A percentile compares a stretch with the other conserved stretches of the same genome.
These are phyloP conservation scores for Trachelus iudaicus DNA, from an alignment of 2,888 invertebrate genomes.

Conservation along the genomic window DNA sequence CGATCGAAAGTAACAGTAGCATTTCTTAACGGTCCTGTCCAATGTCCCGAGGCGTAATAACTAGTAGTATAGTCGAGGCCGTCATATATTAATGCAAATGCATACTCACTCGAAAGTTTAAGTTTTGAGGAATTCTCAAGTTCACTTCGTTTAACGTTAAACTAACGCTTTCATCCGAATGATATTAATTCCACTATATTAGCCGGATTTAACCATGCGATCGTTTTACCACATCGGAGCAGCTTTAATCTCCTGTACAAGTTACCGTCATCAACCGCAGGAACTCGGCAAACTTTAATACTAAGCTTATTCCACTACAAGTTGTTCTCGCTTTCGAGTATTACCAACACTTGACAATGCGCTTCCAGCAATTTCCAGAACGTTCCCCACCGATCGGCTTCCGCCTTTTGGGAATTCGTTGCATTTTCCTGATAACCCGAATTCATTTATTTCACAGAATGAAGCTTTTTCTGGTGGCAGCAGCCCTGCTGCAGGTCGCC, in stretches of 20 bases:
- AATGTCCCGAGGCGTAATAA: background rate
- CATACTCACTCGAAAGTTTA: background rate
- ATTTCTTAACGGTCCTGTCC: background rate
- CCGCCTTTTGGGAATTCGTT: no score
- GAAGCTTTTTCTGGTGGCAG: conserved; percentile 53
- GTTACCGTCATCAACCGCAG: background rate
- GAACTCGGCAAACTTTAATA: background rate
- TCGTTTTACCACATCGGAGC: background rate
- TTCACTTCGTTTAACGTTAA: background rate
- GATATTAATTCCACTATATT: background rate
- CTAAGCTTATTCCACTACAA: background rate
- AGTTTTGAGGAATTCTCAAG: background rate
- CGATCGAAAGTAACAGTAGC: background rate
- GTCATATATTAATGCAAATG: background rate
- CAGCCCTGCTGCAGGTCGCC: conserved; percentile 53
- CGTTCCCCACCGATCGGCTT: background rate
- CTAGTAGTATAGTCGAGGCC: background rate
- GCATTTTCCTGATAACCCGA: background rate
- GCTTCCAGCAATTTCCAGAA: background rate
- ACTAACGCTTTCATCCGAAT: background rate
- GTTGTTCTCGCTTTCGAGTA: background rate
- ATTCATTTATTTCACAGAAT: conserved; percentile 40
- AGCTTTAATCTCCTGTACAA: background rate
- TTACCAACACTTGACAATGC: background rate
- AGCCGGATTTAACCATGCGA: background rate